A percentile compares a stretch with the other conserved stretches of the same genome.
Conservation (phyloP, 1,140 invertebrate genomes). For the Carposina sasakii region DNA sequence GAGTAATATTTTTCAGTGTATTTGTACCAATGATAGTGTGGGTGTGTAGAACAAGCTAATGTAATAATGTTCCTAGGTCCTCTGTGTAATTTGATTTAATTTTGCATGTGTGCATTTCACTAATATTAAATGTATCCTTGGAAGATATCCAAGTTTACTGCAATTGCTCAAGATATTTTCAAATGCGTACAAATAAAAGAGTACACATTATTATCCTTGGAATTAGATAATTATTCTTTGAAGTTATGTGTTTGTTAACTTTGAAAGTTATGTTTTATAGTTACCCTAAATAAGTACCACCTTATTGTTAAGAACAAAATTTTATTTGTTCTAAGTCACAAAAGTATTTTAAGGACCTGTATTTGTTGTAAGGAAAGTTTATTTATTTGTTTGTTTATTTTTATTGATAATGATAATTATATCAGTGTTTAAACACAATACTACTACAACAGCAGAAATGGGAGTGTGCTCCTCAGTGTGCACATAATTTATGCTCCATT, state of each 20-base stretch:
- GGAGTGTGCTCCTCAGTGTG: too few relatives aligned
- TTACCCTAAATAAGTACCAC: conserved; percentile 37
- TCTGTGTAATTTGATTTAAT: conserved; percentile 35
- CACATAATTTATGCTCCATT: too few relatives aligned
- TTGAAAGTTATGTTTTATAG: conserved; percentile 28
- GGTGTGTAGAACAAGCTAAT: conserved; percentile 33
- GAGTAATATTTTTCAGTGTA: conserved; percentile 44
- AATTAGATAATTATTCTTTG: conserved; percentile 20
- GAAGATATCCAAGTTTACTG: too few relatives aligned
- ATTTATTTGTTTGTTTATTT: too few relatives aligned
- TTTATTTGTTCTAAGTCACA: conserved; percentile 48
- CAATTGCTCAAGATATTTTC: conserved; percentile 37
- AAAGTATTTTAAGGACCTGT: too few relatives aligned
- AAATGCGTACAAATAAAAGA: conserved; percentile 29
- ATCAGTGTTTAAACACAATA: too few relatives aligned
- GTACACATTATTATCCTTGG: conserved; percentile 18
- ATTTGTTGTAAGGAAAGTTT: too few relatives aligned
- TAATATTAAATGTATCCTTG: conserved; percentile 21
- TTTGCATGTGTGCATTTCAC: conserved; percentile 36
- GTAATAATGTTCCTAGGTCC: conserved; percentile 51
- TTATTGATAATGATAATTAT: too few relatives aligned
- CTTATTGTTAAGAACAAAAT: conserved; percentile 41
- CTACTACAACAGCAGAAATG: too few relatives aligned
- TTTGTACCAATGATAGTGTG: conserved; percentile 36
- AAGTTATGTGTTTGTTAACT: conserved; percentile 12